Percentiles rank a stretch among this genome's conserved stretches.
These are phyloP conservation scores for Sciaenops ocellatus DNA, from an alignment of 2,797 vertebrate genomes.

Conservation along the genomic window DNA sequence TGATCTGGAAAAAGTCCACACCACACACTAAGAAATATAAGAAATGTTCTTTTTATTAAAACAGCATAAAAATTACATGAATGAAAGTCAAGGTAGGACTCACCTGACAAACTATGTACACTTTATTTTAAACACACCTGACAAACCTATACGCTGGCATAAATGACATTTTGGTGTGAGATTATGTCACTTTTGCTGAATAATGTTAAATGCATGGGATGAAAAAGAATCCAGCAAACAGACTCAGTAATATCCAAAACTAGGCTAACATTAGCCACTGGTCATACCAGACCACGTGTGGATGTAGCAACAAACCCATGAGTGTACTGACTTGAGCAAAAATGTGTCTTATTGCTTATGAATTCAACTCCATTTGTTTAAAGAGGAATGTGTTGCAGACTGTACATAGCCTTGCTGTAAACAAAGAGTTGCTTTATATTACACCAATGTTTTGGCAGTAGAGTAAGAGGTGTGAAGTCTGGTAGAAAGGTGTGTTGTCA, in stretches of 20 bases:
- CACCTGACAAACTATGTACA: background rate
- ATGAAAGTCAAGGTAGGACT: constrained; percentile 1
- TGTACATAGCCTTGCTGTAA: constrained; percentile 17
- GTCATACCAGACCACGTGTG: background rate
- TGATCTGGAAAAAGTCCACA: background rate
- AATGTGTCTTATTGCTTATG: background rate
- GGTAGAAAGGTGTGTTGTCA: constrained; percentile 4
- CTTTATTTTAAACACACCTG: constrained; percentile 6
- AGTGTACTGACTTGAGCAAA: background rate
- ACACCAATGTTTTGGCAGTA: background rate
- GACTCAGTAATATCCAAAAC: background rate
- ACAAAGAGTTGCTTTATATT: background rate
- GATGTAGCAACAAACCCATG: background rate
- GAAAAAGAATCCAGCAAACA: background rate
- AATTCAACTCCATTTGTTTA: background rate
- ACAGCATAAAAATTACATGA: constrained; percentile 32
- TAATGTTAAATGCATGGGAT: background rate
- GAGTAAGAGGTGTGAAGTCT: background rate
- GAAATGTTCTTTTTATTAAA: constrained; percentile 62
- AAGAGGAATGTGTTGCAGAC: background rate
- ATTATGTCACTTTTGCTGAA: background rate
- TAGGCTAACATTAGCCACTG: background rate
- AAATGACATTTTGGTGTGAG: background rate
- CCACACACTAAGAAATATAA: background rate
- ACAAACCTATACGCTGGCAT: constrained; percentile 11